Evolutionary conservation across 2,888 invertebrate species (phyloP).

Genomic region (Idaea straminata): DNA sequence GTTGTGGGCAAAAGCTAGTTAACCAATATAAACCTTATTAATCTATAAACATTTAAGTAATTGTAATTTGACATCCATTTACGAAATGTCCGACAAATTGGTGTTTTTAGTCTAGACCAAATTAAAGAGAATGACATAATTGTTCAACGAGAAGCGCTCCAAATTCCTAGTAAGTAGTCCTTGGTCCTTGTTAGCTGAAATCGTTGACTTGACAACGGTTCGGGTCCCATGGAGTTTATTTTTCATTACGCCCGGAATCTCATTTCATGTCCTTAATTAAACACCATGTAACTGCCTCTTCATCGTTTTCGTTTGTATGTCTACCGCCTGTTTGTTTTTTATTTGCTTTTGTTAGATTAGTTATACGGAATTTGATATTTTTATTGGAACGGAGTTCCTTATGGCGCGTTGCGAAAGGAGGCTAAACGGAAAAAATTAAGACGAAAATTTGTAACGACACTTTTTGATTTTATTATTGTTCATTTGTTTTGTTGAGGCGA

Average conservation of each 20-base stretch:
- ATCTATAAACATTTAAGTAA: not conserved
- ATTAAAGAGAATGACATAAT: not conserved
- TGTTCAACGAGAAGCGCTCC: not conserved
- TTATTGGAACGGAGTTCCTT: too few relatives aligned
- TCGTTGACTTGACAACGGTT: conserved; percentile 22
- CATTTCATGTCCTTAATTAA: conserved; percentile 39
- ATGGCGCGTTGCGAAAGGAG: too few relatives aligned
- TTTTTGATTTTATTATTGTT: too few relatives aligned
- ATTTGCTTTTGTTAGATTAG: not conserved
- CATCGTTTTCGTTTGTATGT: conserved; percentile 6
- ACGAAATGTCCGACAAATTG: not conserved
- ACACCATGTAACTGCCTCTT: conserved; percentile 25
- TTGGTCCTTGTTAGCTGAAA: not conserved
- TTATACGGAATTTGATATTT: not conserved
- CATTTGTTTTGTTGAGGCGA: too few relatives aligned
- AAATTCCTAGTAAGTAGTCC: not conserved
- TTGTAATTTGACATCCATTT: not conserved
- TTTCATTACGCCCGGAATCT: conserved; percentile 40
- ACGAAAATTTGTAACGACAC: too few relatives aligned
- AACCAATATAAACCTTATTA: not conserved
- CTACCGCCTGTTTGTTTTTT: not conserved
- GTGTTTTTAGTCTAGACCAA: not conserved
- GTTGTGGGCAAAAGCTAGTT: too few relatives aligned
- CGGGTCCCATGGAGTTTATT: conserved; percentile 32
- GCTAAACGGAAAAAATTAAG: too few relatives aligned